A percentile compares a stretch with the other conserved stretches of the same genome.
Conservation (phyloP, 2,113 vertebrate genomes). For the Pandion haliaetus region DNA sequence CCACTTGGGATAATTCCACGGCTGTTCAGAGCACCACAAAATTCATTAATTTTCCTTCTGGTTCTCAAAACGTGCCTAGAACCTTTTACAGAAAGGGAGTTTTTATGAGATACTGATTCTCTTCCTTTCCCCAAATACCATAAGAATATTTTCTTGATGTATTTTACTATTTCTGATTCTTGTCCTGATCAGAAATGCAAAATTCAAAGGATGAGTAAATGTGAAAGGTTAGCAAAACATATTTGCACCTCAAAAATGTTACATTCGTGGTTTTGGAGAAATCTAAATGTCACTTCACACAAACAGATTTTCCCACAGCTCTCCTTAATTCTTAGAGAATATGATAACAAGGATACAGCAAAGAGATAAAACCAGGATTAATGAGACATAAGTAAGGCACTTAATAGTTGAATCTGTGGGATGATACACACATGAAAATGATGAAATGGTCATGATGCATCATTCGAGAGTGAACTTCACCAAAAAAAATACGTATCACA, state of each 20-base stretch:
- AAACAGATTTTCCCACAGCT: constrained; percentile 51
- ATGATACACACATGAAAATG: background rate
- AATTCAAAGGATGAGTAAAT: constrained; percentile 18
- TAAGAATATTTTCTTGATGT: background rate
- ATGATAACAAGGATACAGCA: constrained; percentile 19
- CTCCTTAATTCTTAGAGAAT: constrained; percentile 32
- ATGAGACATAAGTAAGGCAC: constrained; percentile 23
- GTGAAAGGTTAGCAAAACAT: constrained; percentile 43
- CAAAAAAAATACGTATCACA: background rate
- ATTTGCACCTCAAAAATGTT: constrained; percentile 43
- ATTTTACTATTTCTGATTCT: constrained; percentile 24
- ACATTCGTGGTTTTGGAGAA: constrained; percentile 15
- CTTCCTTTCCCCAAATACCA: background rate
- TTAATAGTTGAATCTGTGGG: constrained; percentile 23
- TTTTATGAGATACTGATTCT: background rate
- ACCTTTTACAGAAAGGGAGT: background rate
- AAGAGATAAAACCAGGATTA: constrained; percentile 35
- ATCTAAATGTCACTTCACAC: constrained; percentile 46
- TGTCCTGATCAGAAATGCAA: constrained; percentile 10
- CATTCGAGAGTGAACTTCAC: constrained; percentile 3
- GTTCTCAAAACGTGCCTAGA: background rate
- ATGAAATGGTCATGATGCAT: background rate
- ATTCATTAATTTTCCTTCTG: background rate
- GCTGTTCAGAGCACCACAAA: background rate
- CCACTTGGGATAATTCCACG: background rate